Evolutionary conservation across 1,140 invertebrate species (phyloP), one percentile per base, ranked within the genome.

Genomic region (Drosophila pallidifrons): DNA sequence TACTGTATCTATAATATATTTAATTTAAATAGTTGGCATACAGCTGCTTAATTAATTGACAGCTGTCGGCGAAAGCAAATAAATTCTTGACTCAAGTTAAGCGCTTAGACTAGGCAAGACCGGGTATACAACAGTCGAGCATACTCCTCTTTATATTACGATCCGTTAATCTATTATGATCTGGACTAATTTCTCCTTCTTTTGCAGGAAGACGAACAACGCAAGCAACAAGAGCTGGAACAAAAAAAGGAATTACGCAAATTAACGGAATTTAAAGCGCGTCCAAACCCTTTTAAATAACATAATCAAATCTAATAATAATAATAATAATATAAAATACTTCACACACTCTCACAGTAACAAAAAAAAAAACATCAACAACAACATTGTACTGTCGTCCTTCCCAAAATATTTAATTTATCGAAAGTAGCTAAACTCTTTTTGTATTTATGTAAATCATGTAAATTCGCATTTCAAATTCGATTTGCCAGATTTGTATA

Each of bases 281-380:
- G 91, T 75, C 91, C 87, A 55, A 92, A 92, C 75, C 91, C 91
- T 57, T 92, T 92, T 60, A 92, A 92, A 73, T 91, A 76, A 59
- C 38, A 64, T 38, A 10, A 10, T 10, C 20, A 74, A 11, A 28
- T 30, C 8, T 20, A 59, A 46, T 43, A 45, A 20, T 47, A 47
- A 15, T 7, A 15, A 15, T 10, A 38, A 57, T 38, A 10, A 66
- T 28, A 66, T 16, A 66, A 57, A 10, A 38, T 51, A 49, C 46
- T 20, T 25, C 54, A 25, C 35, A 7, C 54, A 41, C 3, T 41
- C 35, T 41, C 30, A 45, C 10, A 61, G 20, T 25, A 25, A 25
- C 3, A 4, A 25, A 25, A 25, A 25, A 25, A 3, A 3, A 1
- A 38, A 28, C 25, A 28, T 43, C 35, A 10, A 25, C 20, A 25